Conservation (phyloP, 2,113 vertebrate species). For the Eubucco bourcierii region DNA sequence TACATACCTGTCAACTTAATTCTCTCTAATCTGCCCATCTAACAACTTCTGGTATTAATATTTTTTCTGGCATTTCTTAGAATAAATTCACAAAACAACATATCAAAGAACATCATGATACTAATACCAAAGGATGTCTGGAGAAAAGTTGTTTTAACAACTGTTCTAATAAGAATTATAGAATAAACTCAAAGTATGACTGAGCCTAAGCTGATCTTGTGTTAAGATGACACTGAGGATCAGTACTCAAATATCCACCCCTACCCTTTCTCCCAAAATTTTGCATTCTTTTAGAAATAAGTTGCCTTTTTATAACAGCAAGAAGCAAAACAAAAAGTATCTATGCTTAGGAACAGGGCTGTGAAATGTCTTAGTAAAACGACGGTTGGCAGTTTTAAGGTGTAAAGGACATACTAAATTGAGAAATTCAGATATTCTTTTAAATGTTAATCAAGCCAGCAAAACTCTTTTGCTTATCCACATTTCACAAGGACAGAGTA, state of each 20-base stretch:
- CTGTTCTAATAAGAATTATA: neutral
- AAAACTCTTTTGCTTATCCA: neutral
- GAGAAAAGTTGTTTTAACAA: neutral
- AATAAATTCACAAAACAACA: neutral
- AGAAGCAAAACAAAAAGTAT: neutral
- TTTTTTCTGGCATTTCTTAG: neutral
- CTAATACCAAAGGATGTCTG: neutral
- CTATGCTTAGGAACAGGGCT: neutral
- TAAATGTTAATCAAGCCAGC: neutral
- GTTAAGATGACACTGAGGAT: neutral
- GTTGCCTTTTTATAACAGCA: neutral
- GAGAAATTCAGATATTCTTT: neutral
- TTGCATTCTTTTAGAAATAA: neutral
- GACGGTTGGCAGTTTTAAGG: neutral
- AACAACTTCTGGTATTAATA: neutral
- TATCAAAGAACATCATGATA: neutral
- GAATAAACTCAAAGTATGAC: neutral
- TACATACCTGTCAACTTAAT: neutral
- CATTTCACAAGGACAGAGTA: neutral
- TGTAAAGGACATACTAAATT: neutral
- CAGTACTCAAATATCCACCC: neutral
- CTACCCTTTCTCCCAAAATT: accelerated
- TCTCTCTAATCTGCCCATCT: neutral
- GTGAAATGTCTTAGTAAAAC: neutral
- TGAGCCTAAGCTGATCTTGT: neutral